Conservation (phyloP, 1,140 invertebrate genomes). For the Eufriesea mexicana region DNA sequence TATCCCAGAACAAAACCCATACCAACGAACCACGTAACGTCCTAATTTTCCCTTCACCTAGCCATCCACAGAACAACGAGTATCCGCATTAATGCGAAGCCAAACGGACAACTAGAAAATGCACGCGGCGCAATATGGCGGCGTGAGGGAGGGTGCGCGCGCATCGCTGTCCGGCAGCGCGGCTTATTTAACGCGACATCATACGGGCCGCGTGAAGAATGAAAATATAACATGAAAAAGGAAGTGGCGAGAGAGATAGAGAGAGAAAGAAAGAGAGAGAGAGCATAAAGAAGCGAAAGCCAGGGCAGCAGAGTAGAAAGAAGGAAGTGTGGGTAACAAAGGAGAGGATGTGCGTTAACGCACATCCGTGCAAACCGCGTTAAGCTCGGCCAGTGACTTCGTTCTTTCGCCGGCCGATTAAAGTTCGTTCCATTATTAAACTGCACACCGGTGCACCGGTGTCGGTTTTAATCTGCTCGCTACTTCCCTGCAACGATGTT, state of each 20-base stretch:
- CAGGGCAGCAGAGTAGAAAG: background rate
- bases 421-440: constrained; percentile 19
- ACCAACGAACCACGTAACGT: background rate
- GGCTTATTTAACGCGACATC: constrained; percentile 33
- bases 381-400: constrained; percentile 12
- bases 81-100: background rate
- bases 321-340: background rate
- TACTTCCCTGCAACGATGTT: background rate
- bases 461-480: constrained; percentile 5
- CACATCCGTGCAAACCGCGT: constrained; percentile 2
- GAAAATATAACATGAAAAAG: background rate
- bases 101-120: background rate
- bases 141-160: background rate
- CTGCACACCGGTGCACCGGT: background rate
- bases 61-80: background rate
- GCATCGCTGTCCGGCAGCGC: constrained; percentile 3
- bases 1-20: no score
- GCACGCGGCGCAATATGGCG: background rate
- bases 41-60: background rate
- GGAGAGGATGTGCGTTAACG: constrained; percentile 23
- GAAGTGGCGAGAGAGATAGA: no score
- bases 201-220: background rate
- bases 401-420: constrained; percentile 10
- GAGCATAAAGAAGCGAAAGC: background rate
- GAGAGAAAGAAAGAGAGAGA: background rate